phyloP scores from a whole-genome alignment of 2,888 invertebrate species.

The Scaptomyza parva region DNA sequence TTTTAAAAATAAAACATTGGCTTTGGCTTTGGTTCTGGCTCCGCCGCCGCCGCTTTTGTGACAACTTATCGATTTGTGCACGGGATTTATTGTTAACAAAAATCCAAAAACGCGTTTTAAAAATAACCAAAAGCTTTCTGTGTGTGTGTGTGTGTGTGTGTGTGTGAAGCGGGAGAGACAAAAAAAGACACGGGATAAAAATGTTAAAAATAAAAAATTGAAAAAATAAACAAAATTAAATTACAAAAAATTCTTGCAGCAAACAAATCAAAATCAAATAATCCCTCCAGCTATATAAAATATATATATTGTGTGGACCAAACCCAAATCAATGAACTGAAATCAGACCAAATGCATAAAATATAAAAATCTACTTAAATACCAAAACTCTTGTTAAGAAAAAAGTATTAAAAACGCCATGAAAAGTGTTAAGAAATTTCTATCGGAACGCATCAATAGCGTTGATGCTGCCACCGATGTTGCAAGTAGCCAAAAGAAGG shows the following conservation, averaged over 20 bases:
- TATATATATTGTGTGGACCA: too few species aligned
- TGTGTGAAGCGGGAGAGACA: too few species aligned
- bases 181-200: not conserved
- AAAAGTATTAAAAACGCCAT: constrained; percentile 52
- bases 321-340: constrained; percentile 7
- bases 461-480: constrained; percentile 74
- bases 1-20: constrained; percentile 55
- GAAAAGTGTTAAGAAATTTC: constrained; percentile 84
- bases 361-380: constrained; percentile 10
- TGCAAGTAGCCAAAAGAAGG: constrained; percentile 45
- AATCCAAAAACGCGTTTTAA: constrained; percentile 6
- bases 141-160: too few species aligned
- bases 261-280: not conserved
- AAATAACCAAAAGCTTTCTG: constrained; percentile 11
- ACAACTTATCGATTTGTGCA: constrained; percentile 55
- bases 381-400: constrained; percentile 14
- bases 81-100: constrained; percentile 52
- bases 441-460: constrained; percentile 84
- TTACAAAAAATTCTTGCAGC: not conserved
- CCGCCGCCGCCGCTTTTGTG: constrained; percentile 12
- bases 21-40: too few species aligned
- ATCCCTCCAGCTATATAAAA: not conserved
- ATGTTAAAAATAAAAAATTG: not conserved
- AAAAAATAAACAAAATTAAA: not conserved
- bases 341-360: constrained; percentile 21